phyloP scores from a whole-genome alignment of 2,888 invertebrate genomes.

The Protonemura montana region DNA sequence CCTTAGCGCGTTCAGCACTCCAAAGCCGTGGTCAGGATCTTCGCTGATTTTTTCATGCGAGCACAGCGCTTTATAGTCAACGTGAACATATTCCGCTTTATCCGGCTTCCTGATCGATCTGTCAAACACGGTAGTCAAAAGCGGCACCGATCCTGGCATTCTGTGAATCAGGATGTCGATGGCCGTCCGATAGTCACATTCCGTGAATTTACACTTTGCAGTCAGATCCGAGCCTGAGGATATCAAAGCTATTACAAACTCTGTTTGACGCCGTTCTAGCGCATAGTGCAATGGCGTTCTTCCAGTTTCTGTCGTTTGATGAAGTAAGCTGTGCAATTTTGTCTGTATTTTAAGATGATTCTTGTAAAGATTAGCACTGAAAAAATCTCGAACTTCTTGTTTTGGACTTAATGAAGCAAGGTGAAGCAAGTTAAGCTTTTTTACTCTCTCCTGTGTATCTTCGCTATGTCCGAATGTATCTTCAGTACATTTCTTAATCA shows the following conservation, averaged over 20 bases:
- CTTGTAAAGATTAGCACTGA: not conserved
- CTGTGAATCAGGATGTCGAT: conserved; percentile 9
- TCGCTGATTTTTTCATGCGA: not conserved
- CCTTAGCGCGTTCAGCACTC: not conserved
- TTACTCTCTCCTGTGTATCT: not conserved
- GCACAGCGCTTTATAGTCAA: not conserved
- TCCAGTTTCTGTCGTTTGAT: not conserved
- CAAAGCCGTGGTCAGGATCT: not conserved
- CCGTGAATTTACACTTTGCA: not conserved
- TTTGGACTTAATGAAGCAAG: not conserved
- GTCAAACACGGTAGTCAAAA: not conserved
- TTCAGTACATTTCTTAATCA: not conserved
- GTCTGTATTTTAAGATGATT: not conserved
- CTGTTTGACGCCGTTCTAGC: not conserved
- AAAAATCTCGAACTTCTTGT: not conserved
- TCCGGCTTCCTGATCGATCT: not conserved
- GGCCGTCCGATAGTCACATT: not conserved
- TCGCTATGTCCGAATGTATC: not conserved
- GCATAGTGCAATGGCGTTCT: not conserved
- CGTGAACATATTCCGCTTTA: not conserved
- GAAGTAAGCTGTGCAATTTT: not conserved
- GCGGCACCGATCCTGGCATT: not conserved
- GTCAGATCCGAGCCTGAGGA: conserved; percentile 7
- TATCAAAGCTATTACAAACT: not conserved
- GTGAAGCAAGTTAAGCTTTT: not conserved